Percentiles rank a stretch among this genome's conserved stretches.
These are phyloP conservation scores for Ylistrum balloti DNA, from an alignment of 1,140 invertebrate genomes.

Conservation along the genomic window DNA sequence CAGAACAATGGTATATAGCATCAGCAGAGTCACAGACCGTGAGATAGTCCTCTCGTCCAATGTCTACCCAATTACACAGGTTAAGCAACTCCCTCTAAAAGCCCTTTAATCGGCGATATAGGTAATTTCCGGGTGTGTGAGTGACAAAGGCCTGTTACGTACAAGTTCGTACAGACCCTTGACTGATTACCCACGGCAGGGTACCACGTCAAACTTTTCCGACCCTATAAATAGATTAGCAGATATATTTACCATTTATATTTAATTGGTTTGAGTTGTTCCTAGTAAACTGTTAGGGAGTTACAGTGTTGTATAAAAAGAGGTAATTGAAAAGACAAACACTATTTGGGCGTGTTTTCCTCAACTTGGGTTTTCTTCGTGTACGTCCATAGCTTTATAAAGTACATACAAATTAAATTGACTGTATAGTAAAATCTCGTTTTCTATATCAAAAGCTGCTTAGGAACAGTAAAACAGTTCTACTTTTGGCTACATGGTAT, in stretches of 20 bases:
- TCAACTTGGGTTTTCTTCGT: neutral
- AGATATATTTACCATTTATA: neutral
- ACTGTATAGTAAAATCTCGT: neutral
- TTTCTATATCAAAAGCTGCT: neutral
- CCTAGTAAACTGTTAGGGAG: neutral
- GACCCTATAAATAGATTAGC: neutral
- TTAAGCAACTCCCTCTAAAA: conserved; percentile 9
- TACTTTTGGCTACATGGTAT: neutral
- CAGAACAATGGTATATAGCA: conserved; percentile 11
- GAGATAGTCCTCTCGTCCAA: neutral
- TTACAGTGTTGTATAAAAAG: neutral
- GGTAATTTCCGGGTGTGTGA: conserved; percentile 14
- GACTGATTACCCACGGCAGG: neutral
- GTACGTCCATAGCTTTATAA: neutral
- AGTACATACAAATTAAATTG: neutral
- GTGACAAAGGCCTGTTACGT: neutral
- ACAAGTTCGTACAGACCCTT: neutral
- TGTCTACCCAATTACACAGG: conserved; percentile 1
- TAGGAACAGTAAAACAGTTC: neutral
- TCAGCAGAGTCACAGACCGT: neutral
- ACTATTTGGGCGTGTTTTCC: neutral
- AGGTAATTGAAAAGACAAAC: conserved; percentile 36
- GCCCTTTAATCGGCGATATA: conserved; percentile 24
- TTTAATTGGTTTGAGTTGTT: neutral
- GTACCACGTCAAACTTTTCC: neutral